Evolutionary conservation across 2,113 vertebrate genomes (phyloP), one percentile per base, ranked within the genome.

Genomic region (Cnemophilus loriae): DNA sequence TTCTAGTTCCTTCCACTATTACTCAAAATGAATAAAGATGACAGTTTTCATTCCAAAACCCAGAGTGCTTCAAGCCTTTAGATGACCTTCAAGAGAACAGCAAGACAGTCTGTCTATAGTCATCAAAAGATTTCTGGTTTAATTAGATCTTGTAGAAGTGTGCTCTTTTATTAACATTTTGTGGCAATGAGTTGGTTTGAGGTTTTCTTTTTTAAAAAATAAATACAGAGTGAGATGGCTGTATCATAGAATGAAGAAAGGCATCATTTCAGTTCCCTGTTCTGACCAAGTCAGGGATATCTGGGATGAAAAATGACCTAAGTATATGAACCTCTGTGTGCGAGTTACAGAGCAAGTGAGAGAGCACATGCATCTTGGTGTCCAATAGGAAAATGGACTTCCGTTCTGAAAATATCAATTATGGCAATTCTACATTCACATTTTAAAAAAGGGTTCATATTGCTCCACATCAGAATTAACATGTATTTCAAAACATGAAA

Each of bases 21-120:
- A 86, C 47, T 91, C 60, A 56, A 90, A 89, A 80, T 47, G 79
- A 92, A 89, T 47, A 69, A 90, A 91, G 59, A 76, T 5, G 3
- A 67, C 91, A 89, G 84, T 46, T 93, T 95, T 71, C 11, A 2
- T 64, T 94, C 81, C 65, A 87, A 92, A 87, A 20, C 15, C 14
- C 2, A 1, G 84, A 96, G 59, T 79, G 24, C 67, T 84, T 91
- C 44, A 82, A 79, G 46, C 35, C 28, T 44, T 74, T 55, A 60
- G 59, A 44, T 83, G 95, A 95, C 90, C 90, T 97, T 83, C 69
- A 84, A 52, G 56, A 71, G 55, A 64, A 77, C 60, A 61, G 18
- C 56, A 78, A 67, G 59, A 32, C 6, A 60, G 50, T 39, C 24
- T 86, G 79, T 76, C 75, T 53, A 11, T 1, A 50, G 75, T 33